These are phyloP conservation scores for Lycia hirtaria DNA, from an alignment of 2,888 invertebrate species.

Conservation along the genomic window DNA sequence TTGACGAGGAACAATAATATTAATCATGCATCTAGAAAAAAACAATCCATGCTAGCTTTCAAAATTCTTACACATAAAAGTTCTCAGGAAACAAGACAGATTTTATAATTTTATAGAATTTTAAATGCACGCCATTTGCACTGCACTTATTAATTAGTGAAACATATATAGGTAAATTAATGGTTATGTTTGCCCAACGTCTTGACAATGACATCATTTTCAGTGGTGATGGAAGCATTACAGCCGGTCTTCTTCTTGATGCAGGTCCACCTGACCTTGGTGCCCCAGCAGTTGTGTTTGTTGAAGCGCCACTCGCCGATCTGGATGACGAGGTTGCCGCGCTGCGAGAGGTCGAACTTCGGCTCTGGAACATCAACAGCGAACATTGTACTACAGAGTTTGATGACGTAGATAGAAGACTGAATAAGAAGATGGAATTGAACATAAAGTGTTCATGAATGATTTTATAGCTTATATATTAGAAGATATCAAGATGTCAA, in stretches of 20 bases:
- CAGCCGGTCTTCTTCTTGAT: slow-evolving; percentile 79
- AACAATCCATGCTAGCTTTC: too few relatives aligned
- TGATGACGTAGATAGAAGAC: not conserved
- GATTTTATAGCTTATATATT: too few relatives aligned
- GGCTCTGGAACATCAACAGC: slow-evolving; percentile 64
- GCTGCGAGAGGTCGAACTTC: slow-evolving; percentile 74
- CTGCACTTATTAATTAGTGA: not conserved
- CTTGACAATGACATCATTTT: slow-evolving; percentile 77
- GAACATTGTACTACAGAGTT: slow-evolving; percentile 2
- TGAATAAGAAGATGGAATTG: not conserved
- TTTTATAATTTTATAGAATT: not conserved
- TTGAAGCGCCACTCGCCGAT: slow-evolving; percentile 80
- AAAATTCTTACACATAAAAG: too few relatives aligned
- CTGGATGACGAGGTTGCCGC: slow-evolving; percentile 76
- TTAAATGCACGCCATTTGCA: not conserved
- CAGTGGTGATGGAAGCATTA: slow-evolving; percentile 74
- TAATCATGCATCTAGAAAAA: too few relatives aligned
- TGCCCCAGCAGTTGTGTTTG: slow-evolving; percentile 78
- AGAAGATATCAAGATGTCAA: too few relatives aligned
- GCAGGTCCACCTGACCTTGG: slow-evolving; percentile 79
- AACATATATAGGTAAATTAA: slow-evolving; percentile 40
- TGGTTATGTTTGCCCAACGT: slow-evolving; percentile 78
- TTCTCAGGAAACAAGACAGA: too few relatives aligned
- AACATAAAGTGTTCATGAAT: not conserved
- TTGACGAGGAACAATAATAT: too few relatives aligned